phyloP scores from a whole-genome alignment of 2,888 invertebrate species.

The Gari tellinella region DNA sequence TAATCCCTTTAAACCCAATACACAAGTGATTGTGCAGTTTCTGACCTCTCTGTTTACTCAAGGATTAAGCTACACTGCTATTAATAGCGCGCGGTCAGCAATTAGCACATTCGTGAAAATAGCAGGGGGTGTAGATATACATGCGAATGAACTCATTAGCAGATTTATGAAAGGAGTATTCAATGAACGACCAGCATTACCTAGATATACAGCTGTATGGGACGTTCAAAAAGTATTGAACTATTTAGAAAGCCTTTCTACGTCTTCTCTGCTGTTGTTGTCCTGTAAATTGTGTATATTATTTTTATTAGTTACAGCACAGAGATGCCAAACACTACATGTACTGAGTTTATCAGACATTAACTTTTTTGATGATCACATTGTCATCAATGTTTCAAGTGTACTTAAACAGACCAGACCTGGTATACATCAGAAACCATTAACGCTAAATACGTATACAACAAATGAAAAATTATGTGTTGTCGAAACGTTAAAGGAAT shows the following conservation, averaged over 20 bases:
- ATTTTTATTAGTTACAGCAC: neutral
- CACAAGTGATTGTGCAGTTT: constrained; percentile 23
- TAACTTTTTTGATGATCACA: neutral
- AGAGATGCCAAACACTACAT: constrained; percentile 5
- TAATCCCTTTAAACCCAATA: constrained; percentile 1
- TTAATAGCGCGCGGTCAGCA: constrained; percentile 25
- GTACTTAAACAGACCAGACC: neutral
- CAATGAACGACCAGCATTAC: neutral
- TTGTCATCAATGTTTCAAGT: neutral
- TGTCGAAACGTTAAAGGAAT: constrained; percentile 1
- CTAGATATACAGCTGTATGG: neutral
- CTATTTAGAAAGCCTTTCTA: neutral
- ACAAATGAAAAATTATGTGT: neutral
- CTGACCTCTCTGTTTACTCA: constrained; percentile 16
- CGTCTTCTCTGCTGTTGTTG: neutral
- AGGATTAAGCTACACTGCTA: constrained; percentile 21
- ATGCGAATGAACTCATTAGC: neutral
- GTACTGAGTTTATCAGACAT: neutral
- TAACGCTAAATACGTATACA: neutral
- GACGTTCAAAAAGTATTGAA: neutral
- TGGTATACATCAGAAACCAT: neutral
- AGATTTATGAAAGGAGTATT: constrained; percentile 8
- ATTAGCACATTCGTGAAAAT: constrained; percentile 7
- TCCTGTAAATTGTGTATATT: constrained; percentile 5
- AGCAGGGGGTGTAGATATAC: no score